Base-by-base conservation (phyloP, 2,797 vertebrate species). In the Coregonus suidteri region DNA sequence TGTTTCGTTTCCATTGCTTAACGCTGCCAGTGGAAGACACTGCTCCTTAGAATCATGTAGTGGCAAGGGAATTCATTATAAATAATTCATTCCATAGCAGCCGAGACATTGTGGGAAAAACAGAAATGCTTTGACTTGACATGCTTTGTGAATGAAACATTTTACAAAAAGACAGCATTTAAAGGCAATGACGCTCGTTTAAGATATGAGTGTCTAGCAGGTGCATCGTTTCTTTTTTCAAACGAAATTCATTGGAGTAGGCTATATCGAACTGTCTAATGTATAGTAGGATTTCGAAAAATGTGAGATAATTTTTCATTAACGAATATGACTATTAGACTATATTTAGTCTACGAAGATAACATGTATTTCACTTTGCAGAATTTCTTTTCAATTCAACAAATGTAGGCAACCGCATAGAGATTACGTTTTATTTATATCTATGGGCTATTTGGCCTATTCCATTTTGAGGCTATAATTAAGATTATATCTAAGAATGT, bases 1-100 rank as follows among this genome's bases (percentile, higher is more conserved):
- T 73, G 15, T 74, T 74, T 64, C 56, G 73, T 62, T 74, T 37
- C 4, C 31, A 74, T 74, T 64, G 73, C 56, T 47, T 74, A 74
- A 74, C 54, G 34, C 54, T n/a, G 9, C 11, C 6, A 15, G 13
- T 53, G 20, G 31, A 41, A 56, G 31, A 7, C 9, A 16, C 18
- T 37, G 54, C 16, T n/a, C 54, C 51, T 62, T n/a, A 20, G 73
- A 41, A 15, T 41, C 54, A 16, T 6, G n/a, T 64, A 14, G 73
- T 20, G 35, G 56, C 16, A 20, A 35, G 73, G 56, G 73, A 41
- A 25, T 64, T 13, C 0, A 47, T 47, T 65, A 62, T 74, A 25
- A 65, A 74, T 74, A 62, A 74, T 74, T 65, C 41, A 47, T 47
- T 9, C 9, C 41, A 47, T 11, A 65, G 35, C 34, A 64, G 56